Evolutionary conservation across 2,888 invertebrate genomes (phyloP), one percentile per base, ranked within the genome.

Genomic region (Lutraria lutraria): DNA sequence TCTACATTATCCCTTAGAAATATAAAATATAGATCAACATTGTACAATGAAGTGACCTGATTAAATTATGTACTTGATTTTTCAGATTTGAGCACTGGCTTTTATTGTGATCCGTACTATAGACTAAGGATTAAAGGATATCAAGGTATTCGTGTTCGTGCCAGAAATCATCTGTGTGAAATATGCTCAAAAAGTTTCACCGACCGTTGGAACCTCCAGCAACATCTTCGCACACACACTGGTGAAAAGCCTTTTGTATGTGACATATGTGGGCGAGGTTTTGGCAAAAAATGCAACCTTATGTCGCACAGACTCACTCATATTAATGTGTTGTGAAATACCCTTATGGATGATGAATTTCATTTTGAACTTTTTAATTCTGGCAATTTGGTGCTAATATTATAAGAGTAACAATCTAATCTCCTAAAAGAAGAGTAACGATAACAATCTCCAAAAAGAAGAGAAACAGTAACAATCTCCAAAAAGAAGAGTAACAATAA

Each of bases 241-340:
- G 88, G 88, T n/a, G 88, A 88, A 25, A 84, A 31, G 68, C 88
- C 88, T 0, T 88, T 68, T 76, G 79, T 34, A 19, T 88, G 88
- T 63, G 16, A 43, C 6, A 6, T 43, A 21, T 88, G 88, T 80
- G 80, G 83, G 16, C 21, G 72, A 52, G 34, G 83, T 12, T 83
- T 83, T 21, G 52, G 68, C 29, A 83, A 83, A 52, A 83, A 83
- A 21, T 83, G 83, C 68, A 83, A 83, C 25, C 29, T 83, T 29
- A 43, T 43, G 19, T 52, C 83, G 3, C 83, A 83, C n/a, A 52
- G 52, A 52, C n/a, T 25, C 0, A 34, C 68, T 8, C 83, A 83
- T 29, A n/a, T 76, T 3, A 15, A 76, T 10, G 10, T 68, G 2
- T n/a, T 68, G 25, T 68, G 12, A 68, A 25, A 10, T 25, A n/a